phyloP scores from a whole-genome alignment of 2,888 invertebrate species.

The Proisotoma minuta region DNA sequence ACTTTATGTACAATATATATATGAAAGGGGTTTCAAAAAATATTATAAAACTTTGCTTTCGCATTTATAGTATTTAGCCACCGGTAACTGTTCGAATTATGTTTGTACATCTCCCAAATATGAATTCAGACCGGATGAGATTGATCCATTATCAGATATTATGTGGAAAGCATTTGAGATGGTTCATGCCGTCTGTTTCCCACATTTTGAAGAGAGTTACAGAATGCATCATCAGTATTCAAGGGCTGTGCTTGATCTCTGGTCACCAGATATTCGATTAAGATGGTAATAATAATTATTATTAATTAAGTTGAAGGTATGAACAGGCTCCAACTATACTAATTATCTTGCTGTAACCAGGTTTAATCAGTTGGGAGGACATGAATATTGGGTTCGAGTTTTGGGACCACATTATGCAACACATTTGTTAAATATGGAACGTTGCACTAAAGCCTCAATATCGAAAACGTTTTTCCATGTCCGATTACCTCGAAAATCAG shows the following conservation, averaged over 20 bases:
- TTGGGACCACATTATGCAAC: conserved; percentile 12
- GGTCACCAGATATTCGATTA: conserved; percentile 16
- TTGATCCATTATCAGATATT: conserved; percentile 21
- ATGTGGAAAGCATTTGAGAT: conserved; percentile 24
- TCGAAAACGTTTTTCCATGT: not conserved
- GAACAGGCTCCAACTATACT: not conserved
- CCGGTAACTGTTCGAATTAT: conserved; percentile 13
- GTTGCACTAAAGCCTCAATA: conserved; percentile 11
- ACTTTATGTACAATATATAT: too few relatives aligned
- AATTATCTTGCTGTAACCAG: conserved; percentile 1
- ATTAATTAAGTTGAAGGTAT: not conserved
- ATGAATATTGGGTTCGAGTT: conserved; percentile 10
- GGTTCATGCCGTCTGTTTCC: conserved; percentile 23
- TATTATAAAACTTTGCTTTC: too few relatives aligned
- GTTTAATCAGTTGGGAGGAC: conserved; percentile 9
- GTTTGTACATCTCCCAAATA: conserved; percentile 17
- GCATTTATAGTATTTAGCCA: conserved; percentile 11
- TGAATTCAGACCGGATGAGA: conserved; percentile 13
- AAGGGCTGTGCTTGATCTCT: conserved; percentile 14
- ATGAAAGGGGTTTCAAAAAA: too few relatives aligned
- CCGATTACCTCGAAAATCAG: conserved; percentile 7
- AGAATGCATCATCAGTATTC: conserved; percentile 24
- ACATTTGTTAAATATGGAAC: conserved; percentile 19
- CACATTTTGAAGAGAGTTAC: conserved; percentile 17
- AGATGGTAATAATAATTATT: conserved; percentile 15